Conservation (phyloP, 2,888 invertebrate genomes). For the Latheticus oryzae region DNA sequence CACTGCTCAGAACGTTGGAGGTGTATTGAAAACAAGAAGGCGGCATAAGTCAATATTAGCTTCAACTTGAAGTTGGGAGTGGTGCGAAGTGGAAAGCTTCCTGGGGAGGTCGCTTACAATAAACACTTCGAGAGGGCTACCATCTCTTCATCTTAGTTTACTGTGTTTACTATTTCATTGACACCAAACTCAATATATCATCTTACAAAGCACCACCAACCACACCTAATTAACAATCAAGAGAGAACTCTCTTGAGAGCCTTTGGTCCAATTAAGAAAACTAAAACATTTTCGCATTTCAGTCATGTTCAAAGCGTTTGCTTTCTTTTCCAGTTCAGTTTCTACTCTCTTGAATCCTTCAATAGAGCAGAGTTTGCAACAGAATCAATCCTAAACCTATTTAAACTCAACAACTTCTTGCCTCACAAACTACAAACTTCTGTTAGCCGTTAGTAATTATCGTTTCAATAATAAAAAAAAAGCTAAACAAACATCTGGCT, state of each 20-base stretch:
- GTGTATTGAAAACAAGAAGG: conserved; percentile 52
- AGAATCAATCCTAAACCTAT: conserved; percentile 28
- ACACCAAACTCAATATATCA: conserved; percentile 38
- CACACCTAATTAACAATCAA: conserved; percentile 32
- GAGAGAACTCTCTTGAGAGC: conserved; percentile 9
- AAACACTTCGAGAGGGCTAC: conserved; percentile 57
- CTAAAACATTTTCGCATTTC: conserved; percentile 1
- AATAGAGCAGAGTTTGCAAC: conserved; percentile 11
- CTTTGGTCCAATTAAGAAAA: conserved; percentile 10
- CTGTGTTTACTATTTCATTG: conserved; percentile 42
- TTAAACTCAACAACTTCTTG: conserved; percentile 21
- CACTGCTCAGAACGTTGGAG: conserved; percentile 51
- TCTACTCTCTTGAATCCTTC: conserved; percentile 20
- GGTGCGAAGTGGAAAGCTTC: conserved; percentile 52
- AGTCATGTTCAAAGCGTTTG: conserved; percentile 16
- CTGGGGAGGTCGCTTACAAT: conserved; percentile 58
- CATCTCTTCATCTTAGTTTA: conserved; percentile 48
- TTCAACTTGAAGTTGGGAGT: conserved; percentile 49
- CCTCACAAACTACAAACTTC: conserved; percentile 7
- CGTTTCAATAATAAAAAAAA: conserved; percentile 14
- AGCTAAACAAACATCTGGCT: conserved; percentile 17
- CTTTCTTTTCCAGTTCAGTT: conserved; percentile 27
- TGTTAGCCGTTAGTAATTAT: conserved; percentile 15
- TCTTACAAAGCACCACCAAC: conserved; percentile 20
- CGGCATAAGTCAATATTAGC: conserved; percentile 53